Base-by-base conservation (phyloP, 2,888 invertebrate species). In the Andrena flavipes region DNA sequence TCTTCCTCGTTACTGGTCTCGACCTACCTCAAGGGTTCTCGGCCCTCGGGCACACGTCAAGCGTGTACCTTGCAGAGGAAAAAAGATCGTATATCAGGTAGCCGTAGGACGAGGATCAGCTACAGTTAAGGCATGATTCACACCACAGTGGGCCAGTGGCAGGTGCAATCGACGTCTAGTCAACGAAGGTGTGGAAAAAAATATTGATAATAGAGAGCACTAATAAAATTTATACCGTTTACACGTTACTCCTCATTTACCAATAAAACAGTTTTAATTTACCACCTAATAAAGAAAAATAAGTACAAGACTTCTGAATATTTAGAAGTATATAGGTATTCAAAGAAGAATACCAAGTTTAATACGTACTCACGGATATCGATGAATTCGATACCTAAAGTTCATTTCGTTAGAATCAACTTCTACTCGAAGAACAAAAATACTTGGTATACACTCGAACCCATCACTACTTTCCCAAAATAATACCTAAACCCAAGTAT, bases 61-160 rank as follows among this genome's bases (percentile, higher is more conserved):
- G 70, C 72, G 33, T 64, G 29, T 29, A 64, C 54, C 72, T 42
- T 35, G 20, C 26, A 30, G 71, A 10, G 29, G 62, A 63, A 76
- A 76, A 71, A 76, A 76, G 76, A 76, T 71, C 63, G 76, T 76
- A 23, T 63, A 71, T 76, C 76, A 70, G 70, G 70, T 76, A 70
- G 76, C 51, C 70, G 70, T 63, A 70, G 76, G 76, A 70, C 42
- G 29, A 70, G 70, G 63, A 76, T 76, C 29, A 20, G 35, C 20
- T 51, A 69, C 62, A 60, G 70, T 70, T 70, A 75, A 62, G 51
- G 70, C 35, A 6, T 23, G 54, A 76, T 74, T 59, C 74, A 67
- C 54, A 20, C 65, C 59, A 49, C 13, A 16, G n/a, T 10, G 35
- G 23, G 20, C 29, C n/a, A 42, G 13, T 16, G 16, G 16, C 20